Percentiles rank a stretch among this genome's conserved stretches.
phyloP scores from a whole-genome alignment of 1,140 invertebrate genomes.

The Centruroides vittatus region DNA sequence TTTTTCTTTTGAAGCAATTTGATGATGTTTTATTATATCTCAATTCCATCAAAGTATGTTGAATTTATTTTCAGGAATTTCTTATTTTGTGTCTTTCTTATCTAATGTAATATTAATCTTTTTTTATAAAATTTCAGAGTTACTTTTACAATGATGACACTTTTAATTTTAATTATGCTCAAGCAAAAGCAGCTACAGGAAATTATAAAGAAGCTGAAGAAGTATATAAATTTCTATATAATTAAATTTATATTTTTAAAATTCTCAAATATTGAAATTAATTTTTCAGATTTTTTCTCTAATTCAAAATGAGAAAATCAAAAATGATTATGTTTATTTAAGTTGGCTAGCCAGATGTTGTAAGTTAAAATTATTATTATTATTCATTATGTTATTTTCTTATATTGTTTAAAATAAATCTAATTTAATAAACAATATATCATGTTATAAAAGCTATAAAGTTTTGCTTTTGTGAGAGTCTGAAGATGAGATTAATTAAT shows the following conservation, averaged over 20 bases:
- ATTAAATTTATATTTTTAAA: background rate
- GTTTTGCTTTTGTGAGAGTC: too few species aligned
- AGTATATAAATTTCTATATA: constrained; percentile 16
- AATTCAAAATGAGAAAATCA: constrained; percentile 67
- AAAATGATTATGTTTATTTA: constrained; percentile 73
- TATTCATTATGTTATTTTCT: too few species aligned
- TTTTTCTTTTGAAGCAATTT: constrained; percentile 86
- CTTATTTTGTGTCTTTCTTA: background rate
- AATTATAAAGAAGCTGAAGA: constrained; percentile 94
- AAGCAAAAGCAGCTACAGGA: constrained; percentile 83
- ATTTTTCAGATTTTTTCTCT: constrained; percentile 46
- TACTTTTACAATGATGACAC: constrained; percentile 91
- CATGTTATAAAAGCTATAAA: too few species aligned
- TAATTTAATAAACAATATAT: too few species aligned
- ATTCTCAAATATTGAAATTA: constrained; percentile 1
- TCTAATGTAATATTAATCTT: constrained; percentile 1
- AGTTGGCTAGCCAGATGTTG: constrained; percentile 77
- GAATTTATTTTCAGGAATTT: too few species aligned
- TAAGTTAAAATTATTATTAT: constrained; percentile 31
- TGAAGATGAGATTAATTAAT: too few species aligned
- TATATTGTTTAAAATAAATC: too few species aligned
- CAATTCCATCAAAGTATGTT: constrained; percentile 75
- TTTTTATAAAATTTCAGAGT: constrained; percentile 30
- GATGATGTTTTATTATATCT: constrained; percentile 92
- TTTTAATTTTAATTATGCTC: constrained; percentile 96